Evolutionary conservation across 2,888 invertebrate genomes (phyloP), one percentile per base, ranked within the genome.

Genomic region (Euzetes globulus): DNA sequence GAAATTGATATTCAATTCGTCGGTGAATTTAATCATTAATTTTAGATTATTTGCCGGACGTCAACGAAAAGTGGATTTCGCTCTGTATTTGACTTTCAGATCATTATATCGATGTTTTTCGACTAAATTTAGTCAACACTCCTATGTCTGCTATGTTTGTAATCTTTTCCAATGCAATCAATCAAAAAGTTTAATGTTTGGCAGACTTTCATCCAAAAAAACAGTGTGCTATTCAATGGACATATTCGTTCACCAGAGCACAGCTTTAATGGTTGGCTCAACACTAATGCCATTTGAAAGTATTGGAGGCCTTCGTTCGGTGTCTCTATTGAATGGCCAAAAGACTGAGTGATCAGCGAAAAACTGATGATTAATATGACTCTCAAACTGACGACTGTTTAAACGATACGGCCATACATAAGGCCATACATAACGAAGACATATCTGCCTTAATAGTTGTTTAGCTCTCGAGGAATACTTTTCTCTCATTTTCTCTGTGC

Each of bases 321-420:
- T 60, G 15, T 11, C n/a, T 60, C n/a, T 60, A 29, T 60, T 33
- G 60, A 5, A 60, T 33, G 60, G 27, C 27, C 29, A 29, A 60
- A 29, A 7, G n/a, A 1, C 15, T 52, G 7, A 52, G 15, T 7
- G 7, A 19, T 17, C 15, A 19, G 52, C 6, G 17, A 7, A 60
- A 17, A 60, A 60, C 29, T 29, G 15, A 60, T 60, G 60, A 60
- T 60, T 60, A 60, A 60, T 29, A 60, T 60, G 29, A 60, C n/a
- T 60, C 27, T 22, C 29, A 17, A 7, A 19, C 33, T 33, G 33
- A 33, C 33, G 33, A 33, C 33, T 33, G 33, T 33, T 33, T 33
- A 22, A 60, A 29, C 15, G 60, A 60, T 27, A 25, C 9, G 7
- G 29, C 7, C 5, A 55, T 55, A 19, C 25, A 55, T 55, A 47